These are phyloP conservation scores for Struthidea cinerea DNA, from an alignment of 2,113 vertebrate species.

Conservation along the genomic window DNA sequence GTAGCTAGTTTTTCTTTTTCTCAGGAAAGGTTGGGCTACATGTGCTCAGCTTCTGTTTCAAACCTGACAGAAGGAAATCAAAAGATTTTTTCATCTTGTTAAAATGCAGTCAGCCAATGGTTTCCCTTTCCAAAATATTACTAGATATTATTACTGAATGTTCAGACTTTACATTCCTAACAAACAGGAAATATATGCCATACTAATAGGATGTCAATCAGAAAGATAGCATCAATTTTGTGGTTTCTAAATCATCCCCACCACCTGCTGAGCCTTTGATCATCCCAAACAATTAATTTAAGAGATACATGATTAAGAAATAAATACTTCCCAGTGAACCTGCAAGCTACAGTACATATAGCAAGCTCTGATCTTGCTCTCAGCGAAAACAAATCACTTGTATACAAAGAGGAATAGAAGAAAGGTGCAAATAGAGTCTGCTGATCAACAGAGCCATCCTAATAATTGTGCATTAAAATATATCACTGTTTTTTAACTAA, in stretches of 20 bases:
- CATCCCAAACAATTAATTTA: slow-evolving; percentile 82
- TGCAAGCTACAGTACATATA: slow-evolving; percentile 23
- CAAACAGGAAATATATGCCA: slow-evolving; percentile 81
- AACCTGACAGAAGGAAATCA: slow-evolving; percentile 62
- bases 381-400: not conserved
- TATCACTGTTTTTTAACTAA: not conserved
- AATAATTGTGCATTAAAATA: not conserved
- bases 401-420: not conserved
- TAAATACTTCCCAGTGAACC: slow-evolving; percentile 62
- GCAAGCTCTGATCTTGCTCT: slow-evolving; percentile 3
- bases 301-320: slow-evolving; percentile 78
- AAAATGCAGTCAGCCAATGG: slow-evolving; percentile 72
- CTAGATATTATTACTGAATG: slow-evolving; percentile 74
- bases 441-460: not conserved
- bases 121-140: slow-evolving; percentile 76
- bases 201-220: slow-evolving; percentile 77
- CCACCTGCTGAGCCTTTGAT: slow-evolving; percentile 81
- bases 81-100: slow-evolving; percentile 60
- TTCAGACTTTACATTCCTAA: slow-evolving; percentile 75
- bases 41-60: slow-evolving; percentile 65
- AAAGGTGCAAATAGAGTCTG: not conserved
- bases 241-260: slow-evolving; percentile 79
- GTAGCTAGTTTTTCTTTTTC: slow-evolving; percentile 32
- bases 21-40: slow-evolving; percentile 27
- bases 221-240: slow-evolving; percentile 80